Evolutionary conservation across 1,140 invertebrate species (phyloP).

Genomic region (Goniozus legneri): DNA sequence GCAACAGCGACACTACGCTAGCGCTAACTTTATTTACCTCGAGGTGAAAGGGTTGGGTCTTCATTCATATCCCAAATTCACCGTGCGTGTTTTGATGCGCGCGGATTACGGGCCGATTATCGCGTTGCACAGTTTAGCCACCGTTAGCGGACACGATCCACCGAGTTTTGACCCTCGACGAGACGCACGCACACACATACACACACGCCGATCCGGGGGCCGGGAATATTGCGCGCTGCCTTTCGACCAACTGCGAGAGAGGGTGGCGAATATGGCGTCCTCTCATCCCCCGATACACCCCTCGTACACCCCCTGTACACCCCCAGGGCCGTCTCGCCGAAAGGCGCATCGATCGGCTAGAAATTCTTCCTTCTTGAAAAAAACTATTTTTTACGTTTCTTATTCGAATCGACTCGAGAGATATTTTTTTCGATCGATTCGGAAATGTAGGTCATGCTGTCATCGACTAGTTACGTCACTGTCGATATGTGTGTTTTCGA

Average conservation of each 20-base stretch:
- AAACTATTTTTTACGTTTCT: neutral
- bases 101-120: too few species aligned
- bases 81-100: conserved; percentile 24
- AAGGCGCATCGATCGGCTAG: neutral
- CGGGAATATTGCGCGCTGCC: neutral
- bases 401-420: neutral
- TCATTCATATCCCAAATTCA: conserved; percentile 58
- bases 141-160: too few species aligned
- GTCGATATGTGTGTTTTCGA: neutral
- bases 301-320: neutral
- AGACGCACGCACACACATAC: neutral
- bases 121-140: too few species aligned
- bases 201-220: neutral
- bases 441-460: too few species aligned
- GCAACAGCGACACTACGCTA: too few species aligned
- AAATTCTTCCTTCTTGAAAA: neutral
- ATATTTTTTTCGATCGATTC: too few species aligned
- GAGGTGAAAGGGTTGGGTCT: conserved; percentile 70
- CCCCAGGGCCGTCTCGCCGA: neutral
- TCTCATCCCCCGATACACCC: neutral
- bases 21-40: conserved; percentile 56
- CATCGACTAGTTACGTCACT: neutral
- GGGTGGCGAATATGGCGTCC: too few species aligned
- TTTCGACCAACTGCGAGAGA: neutral
- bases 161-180: neutral